phyloP scores from a whole-genome alignment of 2,888 invertebrate genomes.

The Metallyticus violacea region DNA sequence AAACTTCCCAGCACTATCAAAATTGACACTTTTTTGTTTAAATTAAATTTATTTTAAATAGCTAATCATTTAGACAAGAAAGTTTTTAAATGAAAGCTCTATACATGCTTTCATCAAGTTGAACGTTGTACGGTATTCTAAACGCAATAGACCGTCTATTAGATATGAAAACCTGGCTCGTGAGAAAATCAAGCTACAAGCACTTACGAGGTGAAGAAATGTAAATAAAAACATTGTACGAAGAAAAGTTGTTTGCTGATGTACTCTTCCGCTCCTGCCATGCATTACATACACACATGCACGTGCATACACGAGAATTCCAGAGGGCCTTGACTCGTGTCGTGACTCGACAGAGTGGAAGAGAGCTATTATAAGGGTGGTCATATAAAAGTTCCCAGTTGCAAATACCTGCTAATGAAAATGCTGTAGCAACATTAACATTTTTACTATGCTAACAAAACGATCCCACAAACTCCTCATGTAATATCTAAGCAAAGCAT shows the following conservation, averaged over 20 bases:
- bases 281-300: neutral
- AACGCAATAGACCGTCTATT: no score
- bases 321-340: neutral
- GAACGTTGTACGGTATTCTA: no score
- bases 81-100: no score
- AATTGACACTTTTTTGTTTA: no score
- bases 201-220: neutral
- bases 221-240: neutral
- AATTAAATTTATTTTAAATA: no score
- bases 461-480: neutral
- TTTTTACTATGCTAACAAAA: neutral
- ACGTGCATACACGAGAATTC: neutral
- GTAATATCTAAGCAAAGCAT: neutral
- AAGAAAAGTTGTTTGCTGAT: neutral
- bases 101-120: no score
- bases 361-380: neutral
- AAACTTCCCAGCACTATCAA: no score
- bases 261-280: neutral
- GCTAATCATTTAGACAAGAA: no score
- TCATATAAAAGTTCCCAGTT: neutral
- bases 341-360: neutral
- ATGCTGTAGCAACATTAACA: no score
- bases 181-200: no score
- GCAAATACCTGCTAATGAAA: neutral
- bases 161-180: no score